A percentile compares a stretch with the other conserved stretches of the same genome.
phyloP scores from a whole-genome alignment of 1,140 invertebrate genomes.

The Trissolcus basalis region DNA sequence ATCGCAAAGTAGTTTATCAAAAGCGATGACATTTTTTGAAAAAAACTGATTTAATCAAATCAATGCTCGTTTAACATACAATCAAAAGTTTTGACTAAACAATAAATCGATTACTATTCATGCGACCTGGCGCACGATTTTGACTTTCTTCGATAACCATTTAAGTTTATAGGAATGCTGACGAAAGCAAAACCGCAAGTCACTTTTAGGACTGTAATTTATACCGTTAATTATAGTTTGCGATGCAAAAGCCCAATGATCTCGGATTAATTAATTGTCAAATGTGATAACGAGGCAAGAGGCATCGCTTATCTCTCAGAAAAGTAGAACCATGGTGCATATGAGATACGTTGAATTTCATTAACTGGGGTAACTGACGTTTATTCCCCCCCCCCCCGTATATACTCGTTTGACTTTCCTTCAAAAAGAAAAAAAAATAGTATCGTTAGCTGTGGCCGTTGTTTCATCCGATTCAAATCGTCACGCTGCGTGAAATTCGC shows the following conservation, averaged over 20 bases:
- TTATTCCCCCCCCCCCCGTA: constrained; percentile 37
- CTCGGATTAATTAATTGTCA: constrained; percentile 31
- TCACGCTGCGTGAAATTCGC: constrained; percentile 4
- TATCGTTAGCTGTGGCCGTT: constrained; percentile 6
- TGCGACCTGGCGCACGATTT: constrained; percentile 8
- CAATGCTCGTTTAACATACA: constrained; percentile 32
- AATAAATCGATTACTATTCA: constrained; percentile 24
- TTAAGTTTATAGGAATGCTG: constrained; percentile 4
- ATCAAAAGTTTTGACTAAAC: constrained; percentile 2
- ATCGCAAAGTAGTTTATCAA: background rate
- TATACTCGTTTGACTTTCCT: constrained; percentile 26
- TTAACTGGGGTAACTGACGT: constrained; percentile 36
- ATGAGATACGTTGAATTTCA: constrained; percentile 12
- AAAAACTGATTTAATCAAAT: constrained; percentile 2
- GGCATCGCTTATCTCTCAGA: constrained; percentile 17
- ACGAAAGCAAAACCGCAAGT: background rate
- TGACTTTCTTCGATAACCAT: constrained; percentile 16
- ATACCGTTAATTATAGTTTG: background rate
- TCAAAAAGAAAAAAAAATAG: constrained; percentile 5
- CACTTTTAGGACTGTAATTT: background rate
- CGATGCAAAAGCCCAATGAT: constrained; percentile 2
- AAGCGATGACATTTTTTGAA: background rate
- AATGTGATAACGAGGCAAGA: constrained; percentile 12
- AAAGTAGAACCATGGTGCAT: constrained; percentile 9
- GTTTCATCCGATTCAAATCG: constrained; percentile 13